phyloP scores from a whole-genome alignment of 2,797 vertebrate species.

The Sebastes diaconus region DNA sequence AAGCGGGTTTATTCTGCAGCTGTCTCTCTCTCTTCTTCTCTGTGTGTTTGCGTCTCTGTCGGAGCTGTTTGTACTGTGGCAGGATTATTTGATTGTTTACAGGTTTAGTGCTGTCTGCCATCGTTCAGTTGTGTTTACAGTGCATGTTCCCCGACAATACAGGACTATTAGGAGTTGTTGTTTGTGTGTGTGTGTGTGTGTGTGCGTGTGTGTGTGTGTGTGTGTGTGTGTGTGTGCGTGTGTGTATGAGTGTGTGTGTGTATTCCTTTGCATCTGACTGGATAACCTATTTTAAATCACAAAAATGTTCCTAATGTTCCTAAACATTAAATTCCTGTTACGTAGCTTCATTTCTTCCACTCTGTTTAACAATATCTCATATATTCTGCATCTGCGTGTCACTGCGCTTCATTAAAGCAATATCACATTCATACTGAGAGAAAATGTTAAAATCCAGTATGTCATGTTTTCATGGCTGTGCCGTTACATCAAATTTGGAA shows the following conservation, averaged over 20 bases:
- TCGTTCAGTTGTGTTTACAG: slow-evolving; percentile 50
- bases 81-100: slow-evolving; percentile 62
- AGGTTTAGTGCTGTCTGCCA: slow-evolving; percentile 48
- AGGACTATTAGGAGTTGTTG: slow-evolving; percentile 13
- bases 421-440: slow-evolving; percentile 25
- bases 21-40: neutral
- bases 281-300: slow-evolving; percentile 17
- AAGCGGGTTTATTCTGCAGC: slow-evolving; percentile 12
- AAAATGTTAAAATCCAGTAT: slow-evolving; percentile 29
- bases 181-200: neutral
- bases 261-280: slow-evolving; percentile 9
- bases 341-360: neutral
- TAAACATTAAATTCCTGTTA: slow-evolving; percentile 6
- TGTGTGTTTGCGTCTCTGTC: slow-evolving; percentile 37
- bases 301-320: neutral
- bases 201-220: neutral
- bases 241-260: too few species aligned
- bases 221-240: neutral
- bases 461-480: slow-evolving; percentile 10
- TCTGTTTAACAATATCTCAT: slow-evolving; percentile 13
- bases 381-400: slow-evolving; percentile 22
- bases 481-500: slow-evolving; percentile 11
- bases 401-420: slow-evolving; percentile 25
- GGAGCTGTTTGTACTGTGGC: slow-evolving; percentile 29
- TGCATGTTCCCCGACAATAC: slow-evolving; percentile 13